phyloP scores from a whole-genome alignment of 2,113 vertebrate genomes.

The Apodemus speciosus region DNA sequence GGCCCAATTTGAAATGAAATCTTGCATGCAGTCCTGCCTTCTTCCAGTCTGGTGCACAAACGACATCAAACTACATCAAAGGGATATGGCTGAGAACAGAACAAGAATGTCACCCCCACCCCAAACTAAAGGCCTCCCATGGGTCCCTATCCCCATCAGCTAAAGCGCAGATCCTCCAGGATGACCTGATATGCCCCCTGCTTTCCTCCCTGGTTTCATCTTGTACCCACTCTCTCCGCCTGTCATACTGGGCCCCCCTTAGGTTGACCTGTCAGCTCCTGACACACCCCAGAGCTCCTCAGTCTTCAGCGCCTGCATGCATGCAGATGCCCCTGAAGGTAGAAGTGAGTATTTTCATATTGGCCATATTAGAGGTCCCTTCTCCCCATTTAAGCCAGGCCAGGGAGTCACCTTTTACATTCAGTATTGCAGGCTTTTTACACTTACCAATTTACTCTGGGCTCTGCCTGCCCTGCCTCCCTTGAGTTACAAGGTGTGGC shows the following conservation, averaged over 20 bases:
- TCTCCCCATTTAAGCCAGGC: not conserved
- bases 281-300: not conserved
- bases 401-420: no score
- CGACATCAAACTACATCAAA: not conserved
- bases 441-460: not conserved
- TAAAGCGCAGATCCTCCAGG: not conserved
- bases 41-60: not conserved
- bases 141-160: not conserved
- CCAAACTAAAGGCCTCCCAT: not conserved
- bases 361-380: not conserved
- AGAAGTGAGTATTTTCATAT: no score
- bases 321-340: not conserved
- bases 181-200: not conserved
- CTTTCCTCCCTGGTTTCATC: not conserved
- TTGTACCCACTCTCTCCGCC: not conserved
- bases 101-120: not conserved
- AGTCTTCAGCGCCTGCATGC: not conserved
- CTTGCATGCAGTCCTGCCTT: not conserved
- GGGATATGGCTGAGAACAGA: not conserved
- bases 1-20: not conserved
- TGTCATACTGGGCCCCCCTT: no score
- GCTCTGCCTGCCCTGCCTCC: not conserved
- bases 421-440: not conserved
- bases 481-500: not conserved
- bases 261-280: not conserved